phyloP scores from a whole-genome alignment of 1,140 invertebrate genomes.

The Oreohelix idahoensis region DNA sequence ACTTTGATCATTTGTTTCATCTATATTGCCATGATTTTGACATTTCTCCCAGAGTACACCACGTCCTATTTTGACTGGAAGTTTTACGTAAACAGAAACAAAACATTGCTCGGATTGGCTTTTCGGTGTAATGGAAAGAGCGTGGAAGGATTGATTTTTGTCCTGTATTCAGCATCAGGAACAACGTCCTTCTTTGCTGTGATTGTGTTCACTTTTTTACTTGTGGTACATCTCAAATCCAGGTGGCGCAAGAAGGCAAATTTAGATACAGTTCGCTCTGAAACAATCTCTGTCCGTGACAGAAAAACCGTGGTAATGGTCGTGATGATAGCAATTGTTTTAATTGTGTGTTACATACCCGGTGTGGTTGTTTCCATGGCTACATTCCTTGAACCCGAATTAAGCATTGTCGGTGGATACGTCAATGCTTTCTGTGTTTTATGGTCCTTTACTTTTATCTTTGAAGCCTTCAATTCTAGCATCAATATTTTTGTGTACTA shows the following conservation, averaged over 20 bases:
- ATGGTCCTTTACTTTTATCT: no score
- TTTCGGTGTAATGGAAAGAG: not conserved
- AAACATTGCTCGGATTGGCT: not conserved
- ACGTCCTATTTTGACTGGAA: not conserved
- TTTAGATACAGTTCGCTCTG: not conserved
- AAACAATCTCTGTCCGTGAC: not conserved
- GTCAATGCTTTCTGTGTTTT: no score
- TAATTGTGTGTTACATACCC: no score
- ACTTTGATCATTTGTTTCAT: not conserved
- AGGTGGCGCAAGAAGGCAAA: slow-evolving; percentile 6
- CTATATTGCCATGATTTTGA: not conserved
- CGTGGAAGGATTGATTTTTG: not conserved
- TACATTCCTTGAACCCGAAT: no score
- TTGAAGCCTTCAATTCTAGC: no score
- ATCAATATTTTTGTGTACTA: no score
- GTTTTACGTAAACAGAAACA: not conserved
- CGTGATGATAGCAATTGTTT: no score
- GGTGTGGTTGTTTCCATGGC: no score
- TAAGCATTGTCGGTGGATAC: no score
- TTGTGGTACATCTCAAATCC: not conserved
- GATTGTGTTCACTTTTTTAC: not conserved
- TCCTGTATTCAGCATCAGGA: not conserved
- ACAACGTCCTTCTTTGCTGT: not conserved
- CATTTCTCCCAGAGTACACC: not conserved
- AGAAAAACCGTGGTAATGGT: not conserved